phyloP scores from a whole-genome alignment of 2,797 vertebrate species.

The Pelochelys cantorii region DNA sequence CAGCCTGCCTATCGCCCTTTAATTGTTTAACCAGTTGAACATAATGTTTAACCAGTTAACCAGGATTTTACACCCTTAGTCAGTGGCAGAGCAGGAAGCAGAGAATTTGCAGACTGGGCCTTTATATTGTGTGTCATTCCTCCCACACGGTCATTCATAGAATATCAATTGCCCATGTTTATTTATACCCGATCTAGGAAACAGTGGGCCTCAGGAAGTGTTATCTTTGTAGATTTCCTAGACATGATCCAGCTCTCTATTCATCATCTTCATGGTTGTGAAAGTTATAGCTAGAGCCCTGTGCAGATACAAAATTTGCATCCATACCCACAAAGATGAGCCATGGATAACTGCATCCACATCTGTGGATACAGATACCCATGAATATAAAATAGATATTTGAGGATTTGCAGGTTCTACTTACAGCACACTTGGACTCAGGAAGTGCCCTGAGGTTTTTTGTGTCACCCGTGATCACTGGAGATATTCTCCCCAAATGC shows the following conservation, averaged over 20 bases:
- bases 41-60: too few species aligned
- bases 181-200: constrained; percentile 46
- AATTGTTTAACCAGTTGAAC: too few species aligned
- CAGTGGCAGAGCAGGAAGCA: not conserved
- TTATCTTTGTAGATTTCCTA: not conserved
- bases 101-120: not conserved
- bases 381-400: too few species aligned
- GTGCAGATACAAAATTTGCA: too few species aligned
- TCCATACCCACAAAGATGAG: too few species aligned
- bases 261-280: not conserved
- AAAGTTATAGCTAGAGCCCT: not conserved
- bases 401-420: not conserved
- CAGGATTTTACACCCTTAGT: not conserved
- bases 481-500: constrained; percentile 25
- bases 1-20: too few species aligned
- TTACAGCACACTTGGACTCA: not conserved
- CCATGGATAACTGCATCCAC: too few species aligned
- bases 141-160: not conserved
- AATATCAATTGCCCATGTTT: constrained; percentile 53
- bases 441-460: not conserved
- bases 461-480: not conserved
- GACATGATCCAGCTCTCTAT: not conserved
- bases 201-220: not conserved
- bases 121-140: not conserved
- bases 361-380: too few species aligned